phyloP scores from a whole-genome alignment of 1,140 invertebrate species.

The Dendrolimus punctatus region DNA sequence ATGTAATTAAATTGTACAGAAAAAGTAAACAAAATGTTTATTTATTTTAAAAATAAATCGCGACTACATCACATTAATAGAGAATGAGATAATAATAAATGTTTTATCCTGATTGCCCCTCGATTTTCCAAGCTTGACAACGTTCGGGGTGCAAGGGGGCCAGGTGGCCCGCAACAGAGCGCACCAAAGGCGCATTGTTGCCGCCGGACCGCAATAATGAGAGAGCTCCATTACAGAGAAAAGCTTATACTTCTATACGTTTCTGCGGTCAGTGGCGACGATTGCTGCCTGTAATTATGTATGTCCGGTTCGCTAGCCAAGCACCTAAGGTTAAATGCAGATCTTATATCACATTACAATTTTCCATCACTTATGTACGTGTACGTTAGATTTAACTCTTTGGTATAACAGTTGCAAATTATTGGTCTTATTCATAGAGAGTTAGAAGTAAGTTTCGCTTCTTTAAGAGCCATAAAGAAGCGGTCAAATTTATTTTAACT shows the following conservation, averaged over 20 bases:
- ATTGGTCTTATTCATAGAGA: too few species aligned
- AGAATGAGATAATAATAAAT: constrained; percentile 6
- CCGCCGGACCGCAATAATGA: constrained; percentile 49
- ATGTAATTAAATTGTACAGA: too few species aligned
- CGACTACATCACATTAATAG: too few species aligned
- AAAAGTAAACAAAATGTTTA: too few species aligned
- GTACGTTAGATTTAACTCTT: too few species aligned
- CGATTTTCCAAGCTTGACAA: constrained; percentile 18
- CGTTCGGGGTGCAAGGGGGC: neutral
- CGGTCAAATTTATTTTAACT: too few species aligned
- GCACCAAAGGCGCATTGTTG: constrained; percentile 28
- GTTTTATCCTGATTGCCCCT: constrained; percentile 15
- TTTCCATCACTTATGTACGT: too few species aligned
- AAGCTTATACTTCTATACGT: constrained; percentile 46
- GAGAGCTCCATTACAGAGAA: constrained; percentile 51
- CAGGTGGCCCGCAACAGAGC: constrained; percentile 2
- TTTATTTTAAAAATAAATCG: too few species aligned
- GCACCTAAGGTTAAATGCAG: constrained; percentile 17
- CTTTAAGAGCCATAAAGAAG: too few species aligned
- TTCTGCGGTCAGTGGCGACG: constrained; percentile 33
- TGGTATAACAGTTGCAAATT: too few species aligned
- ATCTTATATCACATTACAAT: constrained; percentile 1
- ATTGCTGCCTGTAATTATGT: constrained; percentile 57
- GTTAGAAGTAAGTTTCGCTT: too few species aligned
- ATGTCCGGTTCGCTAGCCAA: constrained; percentile 34